phyloP scores from a whole-genome alignment of 2,113 vertebrate species.

The Corythaeola cristata region DNA sequence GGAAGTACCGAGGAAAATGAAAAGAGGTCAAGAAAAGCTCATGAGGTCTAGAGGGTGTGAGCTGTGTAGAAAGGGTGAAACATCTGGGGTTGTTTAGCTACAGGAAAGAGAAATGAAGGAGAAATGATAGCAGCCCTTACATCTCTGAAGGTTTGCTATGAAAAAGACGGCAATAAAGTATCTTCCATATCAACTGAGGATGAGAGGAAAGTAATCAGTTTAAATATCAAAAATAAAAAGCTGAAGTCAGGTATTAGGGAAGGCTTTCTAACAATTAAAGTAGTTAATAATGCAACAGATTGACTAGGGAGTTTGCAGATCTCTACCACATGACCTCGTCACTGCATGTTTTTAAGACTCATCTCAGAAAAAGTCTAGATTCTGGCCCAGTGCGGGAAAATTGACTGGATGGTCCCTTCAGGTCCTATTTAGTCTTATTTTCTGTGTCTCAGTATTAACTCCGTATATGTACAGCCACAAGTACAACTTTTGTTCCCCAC shows the following conservation, averaged over 20 bases:
- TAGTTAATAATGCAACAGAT: not conserved
- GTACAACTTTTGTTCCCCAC: not conserved
- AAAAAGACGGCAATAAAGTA: not conserved
- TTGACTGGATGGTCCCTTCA: not conserved
- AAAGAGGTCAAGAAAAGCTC: not conserved
- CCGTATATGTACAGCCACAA: not conserved
- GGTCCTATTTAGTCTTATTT: not conserved
- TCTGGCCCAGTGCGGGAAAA: not conserved
- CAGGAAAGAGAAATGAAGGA: not conserved
- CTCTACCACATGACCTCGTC: not conserved
- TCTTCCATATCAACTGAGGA: not conserved
- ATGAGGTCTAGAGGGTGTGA: not conserved
- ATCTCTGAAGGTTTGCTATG: not conserved
- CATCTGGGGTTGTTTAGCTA: not conserved
- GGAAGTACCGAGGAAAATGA: not conserved
- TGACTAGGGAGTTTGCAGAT: not conserved
- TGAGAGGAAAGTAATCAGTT: not conserved
- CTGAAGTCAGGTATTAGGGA: not conserved
- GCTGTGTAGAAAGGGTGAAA: not conserved
- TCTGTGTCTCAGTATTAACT: not conserved
- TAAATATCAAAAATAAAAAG: not conserved
- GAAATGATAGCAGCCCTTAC: not conserved
- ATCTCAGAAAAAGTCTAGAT: not conserved
- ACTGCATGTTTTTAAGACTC: not conserved
- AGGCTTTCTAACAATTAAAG: not conserved